Base-by-base conservation (phyloP, 2,797 vertebrate genomes). In the Pseudochromis fuscus region DNA sequence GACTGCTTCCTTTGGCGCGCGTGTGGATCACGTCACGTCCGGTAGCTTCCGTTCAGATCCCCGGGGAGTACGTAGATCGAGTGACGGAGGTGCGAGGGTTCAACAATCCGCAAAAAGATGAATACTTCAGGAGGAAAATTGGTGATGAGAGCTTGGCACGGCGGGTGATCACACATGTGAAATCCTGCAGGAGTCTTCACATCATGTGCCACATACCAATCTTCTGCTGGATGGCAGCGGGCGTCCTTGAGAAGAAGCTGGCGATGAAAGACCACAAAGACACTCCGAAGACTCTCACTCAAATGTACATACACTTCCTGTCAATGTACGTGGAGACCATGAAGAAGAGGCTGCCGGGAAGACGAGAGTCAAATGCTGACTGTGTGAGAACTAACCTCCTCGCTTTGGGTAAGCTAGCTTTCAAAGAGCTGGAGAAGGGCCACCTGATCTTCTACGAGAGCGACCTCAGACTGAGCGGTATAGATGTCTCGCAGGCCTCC, bases 161-260 rank as follows among this genome's bases (percentile, higher is more conserved):
- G 18, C 68, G 3, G 21, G 72, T 92, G 1, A 88, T 90, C 37
- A 2, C 48, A 4, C 81, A 91, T 13, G 83, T 93, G 33, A 93
- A 87, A 56, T 87, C 87, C 40, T 86, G 65, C 65, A 85, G 87
- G 67, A 92, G 84, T 60, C 90, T 93, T 33, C 70, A 91, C 79
- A 91, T 92, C 79, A 93, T 93, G 92, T 93, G 92, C 48, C 85
- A 92, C 80, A 91, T 93, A 70, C 92, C 92, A 0, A 42, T 92
- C 46, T 93, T 93, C 80, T 93, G 92, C 51, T 83, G 64, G 78
- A 91, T 93, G 78, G 84, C 87, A 0, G 74, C 80, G 0, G 88
- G 24, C 2, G 90, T 93, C 38, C 83, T 92, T 0, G 79, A 82
- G 74, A 84, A 80, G 61, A 79, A 61, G 23, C 25, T 88, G 65